Evolutionary conservation across 35 echinoderm and acorn worm species (phyloP).

Genomic region (Eucidaris tribuloides): DNA sequence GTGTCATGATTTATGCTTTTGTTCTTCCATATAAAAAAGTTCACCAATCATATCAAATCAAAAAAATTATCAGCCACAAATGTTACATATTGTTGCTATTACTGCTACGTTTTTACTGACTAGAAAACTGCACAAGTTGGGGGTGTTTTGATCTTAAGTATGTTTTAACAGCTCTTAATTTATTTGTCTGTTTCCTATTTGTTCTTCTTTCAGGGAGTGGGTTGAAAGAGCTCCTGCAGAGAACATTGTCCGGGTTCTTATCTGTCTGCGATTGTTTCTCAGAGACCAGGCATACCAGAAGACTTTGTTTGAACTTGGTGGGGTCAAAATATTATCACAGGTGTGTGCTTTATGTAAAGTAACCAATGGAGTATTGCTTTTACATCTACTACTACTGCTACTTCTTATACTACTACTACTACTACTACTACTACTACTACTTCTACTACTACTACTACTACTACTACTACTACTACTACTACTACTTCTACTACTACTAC

Average conservation of each 20-base stretch:
- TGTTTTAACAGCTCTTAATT: background rate
- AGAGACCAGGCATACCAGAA: constrained; percentile 62
- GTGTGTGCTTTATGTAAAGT: constrained; percentile 43
- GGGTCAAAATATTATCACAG: constrained; percentile 90
- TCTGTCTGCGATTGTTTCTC: constrained; percentile 81
- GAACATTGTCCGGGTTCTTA: constrained; percentile 82
- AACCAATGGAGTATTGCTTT: too few relatives aligned
- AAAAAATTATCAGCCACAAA: too few relatives aligned
- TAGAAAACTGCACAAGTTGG: too few relatives aligned
- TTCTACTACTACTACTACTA: background rate
- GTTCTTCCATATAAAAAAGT: too few relatives aligned
- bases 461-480: background rate
- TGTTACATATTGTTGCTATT: too few relatives aligned
- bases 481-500: background rate
- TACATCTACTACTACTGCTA: too few relatives aligned
- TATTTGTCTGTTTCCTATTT: too few relatives aligned
- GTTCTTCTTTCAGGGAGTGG: constrained; percentile 81
- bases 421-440: background rate
- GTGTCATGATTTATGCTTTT: too few relatives aligned
- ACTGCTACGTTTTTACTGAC: too few relatives aligned
- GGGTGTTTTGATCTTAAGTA: background rate
- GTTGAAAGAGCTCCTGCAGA: constrained; percentile 73
- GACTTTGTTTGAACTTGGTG: constrained; percentile 80
- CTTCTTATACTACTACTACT: too few relatives aligned
- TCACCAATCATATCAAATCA: too few relatives aligned